Percentiles rank a stretch among this genome's conserved stretches.
These are phyloP conservation scores for Tenthredo mesomela DNA, from an alignment of 2,888 invertebrate genomes.

Conservation along the genomic window DNA sequence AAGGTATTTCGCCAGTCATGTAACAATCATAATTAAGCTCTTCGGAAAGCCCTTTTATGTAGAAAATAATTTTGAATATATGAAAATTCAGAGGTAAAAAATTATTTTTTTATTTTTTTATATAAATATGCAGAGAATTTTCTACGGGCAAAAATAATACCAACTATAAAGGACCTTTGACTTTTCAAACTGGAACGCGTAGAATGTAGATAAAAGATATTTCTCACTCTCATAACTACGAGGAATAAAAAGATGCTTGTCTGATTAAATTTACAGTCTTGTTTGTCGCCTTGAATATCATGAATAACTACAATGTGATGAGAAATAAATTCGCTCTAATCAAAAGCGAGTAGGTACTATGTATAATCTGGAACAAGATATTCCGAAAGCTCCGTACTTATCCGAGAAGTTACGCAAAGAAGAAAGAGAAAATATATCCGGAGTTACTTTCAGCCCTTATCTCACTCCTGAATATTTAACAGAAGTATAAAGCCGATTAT, in stretches of 20 bases:
- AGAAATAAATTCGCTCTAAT: constrained; percentile 8
- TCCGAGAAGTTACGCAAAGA: neutral
- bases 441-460: neutral
- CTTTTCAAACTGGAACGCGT: neutral
- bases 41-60: neutral
- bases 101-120: neutral
- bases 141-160: neutral
- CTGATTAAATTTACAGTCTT: constrained; percentile 19
- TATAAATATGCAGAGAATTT: neutral
- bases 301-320: neutral
- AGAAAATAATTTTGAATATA: neutral
- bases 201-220: neutral
- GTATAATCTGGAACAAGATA: neutral
- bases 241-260: neutral
- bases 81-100: neutral
- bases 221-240: neutral
- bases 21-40: neutral
- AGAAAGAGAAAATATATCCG: neutral
- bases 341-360: neutral
- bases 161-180: neutral
- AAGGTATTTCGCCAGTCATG: neutral
- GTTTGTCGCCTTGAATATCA: neutral
- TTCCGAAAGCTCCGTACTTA: neutral
- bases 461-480: neutral
- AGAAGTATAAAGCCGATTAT: constrained; percentile 1